These are phyloP conservation scores for Emmelina monodactyla DNA, from an alignment of 2,888 invertebrate species.

Conservation along the genomic window DNA sequence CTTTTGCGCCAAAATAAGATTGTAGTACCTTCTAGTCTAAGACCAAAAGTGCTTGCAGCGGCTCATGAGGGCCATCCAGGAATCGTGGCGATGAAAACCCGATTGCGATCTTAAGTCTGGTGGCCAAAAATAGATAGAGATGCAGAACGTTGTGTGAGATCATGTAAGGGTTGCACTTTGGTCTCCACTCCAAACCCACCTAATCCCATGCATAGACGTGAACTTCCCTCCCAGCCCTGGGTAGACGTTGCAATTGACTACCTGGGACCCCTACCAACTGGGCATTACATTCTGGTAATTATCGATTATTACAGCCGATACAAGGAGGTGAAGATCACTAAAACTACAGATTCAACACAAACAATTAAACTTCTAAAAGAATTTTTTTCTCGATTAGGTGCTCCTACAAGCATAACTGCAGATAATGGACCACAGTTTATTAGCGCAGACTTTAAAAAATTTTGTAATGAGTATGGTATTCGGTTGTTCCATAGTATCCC, in stretches of 20 bases:
- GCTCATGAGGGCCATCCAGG: conserved; percentile 13
- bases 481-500: background rate
- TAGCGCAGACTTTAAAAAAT: conserved; percentile 7
- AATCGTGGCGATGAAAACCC: conserved; percentile 9
- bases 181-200: conserved; percentile 7
- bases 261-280: conserved; percentile 5
- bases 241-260: conserved; percentile 5
- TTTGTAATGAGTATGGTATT: background rate
- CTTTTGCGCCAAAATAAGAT: conserved; percentile 8
- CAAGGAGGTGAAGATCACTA: conserved; percentile 6
- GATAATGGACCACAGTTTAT: conserved; percentile 11
- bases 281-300: conserved; percentile 5
- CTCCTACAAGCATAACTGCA: conserved; percentile 7
- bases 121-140: conserved; percentile 11
- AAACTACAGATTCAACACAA: background rate
- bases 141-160: conserved; percentile 7
- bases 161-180: conserved; percentile 12
- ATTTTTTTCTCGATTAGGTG: conserved; percentile 4
- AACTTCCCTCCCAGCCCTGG: conserved; percentile 6
- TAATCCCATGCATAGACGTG: conserved; percentile 3
- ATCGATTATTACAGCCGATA: conserved; percentile 10
- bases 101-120: conserved; percentile 11
- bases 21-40: conserved; percentile 5
- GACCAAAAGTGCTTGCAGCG: conserved; percentile 12
- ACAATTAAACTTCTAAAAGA: conserved; percentile 3